Evolutionary conservation across 2,888 invertebrate genomes (phyloP).

Genomic region (Galeopsomyia nigrocyanea): DNA sequence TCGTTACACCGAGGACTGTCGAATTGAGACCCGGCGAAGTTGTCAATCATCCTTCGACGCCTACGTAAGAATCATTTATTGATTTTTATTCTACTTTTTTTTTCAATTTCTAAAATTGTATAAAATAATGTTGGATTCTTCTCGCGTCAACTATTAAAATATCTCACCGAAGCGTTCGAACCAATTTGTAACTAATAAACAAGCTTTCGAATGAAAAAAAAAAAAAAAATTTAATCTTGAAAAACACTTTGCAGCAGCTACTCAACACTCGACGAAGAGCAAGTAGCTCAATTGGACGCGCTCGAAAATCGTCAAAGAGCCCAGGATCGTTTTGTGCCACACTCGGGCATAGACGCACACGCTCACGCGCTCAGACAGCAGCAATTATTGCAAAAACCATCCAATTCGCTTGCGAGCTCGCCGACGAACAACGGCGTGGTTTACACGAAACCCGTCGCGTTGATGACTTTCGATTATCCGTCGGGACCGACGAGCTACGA

Average conservation of each 20-base stretch:
- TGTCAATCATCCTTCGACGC: conserved; percentile 55
- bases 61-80: conserved; percentile 51
- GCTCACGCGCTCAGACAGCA: conserved; percentile 8
- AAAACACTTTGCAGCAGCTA: conserved; percentile 51
- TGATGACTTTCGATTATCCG: no score
- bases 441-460: no score
- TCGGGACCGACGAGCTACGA: no score
- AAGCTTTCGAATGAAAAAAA: no score
- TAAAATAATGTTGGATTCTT: background rate
- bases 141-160: background rate
- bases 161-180: background rate
- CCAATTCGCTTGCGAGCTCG: no score
- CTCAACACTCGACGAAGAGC: conserved; percentile 57
- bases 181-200: no score
- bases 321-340: background rate
- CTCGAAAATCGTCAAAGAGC: conserved; percentile 32
- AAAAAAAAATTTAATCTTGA: no score
- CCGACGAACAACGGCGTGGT: no score
- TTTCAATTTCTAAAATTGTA: background rate
- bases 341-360: background rate
- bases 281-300: conserved; percentile 54
- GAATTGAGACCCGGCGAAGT: conserved; percentile 61
- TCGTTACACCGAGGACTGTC: conserved; percentile 50
- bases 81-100: background rate
- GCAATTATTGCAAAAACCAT: conserved; percentile 47